Conservation (phyloP, 2,797 vertebrate genomes). For the Buceros bicornis region DNA sequence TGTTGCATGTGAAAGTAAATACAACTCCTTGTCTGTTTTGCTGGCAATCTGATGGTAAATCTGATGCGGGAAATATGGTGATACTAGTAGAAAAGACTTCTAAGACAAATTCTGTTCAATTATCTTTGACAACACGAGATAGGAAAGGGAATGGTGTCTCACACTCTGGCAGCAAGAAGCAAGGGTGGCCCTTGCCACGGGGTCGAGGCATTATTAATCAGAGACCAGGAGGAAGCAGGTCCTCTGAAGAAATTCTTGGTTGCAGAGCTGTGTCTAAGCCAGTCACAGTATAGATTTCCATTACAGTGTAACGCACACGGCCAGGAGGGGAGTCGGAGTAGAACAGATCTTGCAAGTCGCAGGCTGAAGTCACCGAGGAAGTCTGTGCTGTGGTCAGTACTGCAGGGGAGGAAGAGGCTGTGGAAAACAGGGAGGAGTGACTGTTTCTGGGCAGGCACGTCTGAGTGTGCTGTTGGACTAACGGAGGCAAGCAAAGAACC, state of each 20-base stretch:
- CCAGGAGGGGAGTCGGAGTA: not conserved
- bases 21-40: not conserved
- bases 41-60: not conserved
- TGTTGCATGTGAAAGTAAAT: not conserved
- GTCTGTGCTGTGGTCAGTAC: accelerated
- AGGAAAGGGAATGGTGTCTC: not conserved
- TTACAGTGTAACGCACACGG: not conserved
- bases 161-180: not conserved
- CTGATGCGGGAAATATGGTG: not conserved
- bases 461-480: not conserved
- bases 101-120: not conserved
- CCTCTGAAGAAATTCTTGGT: not conserved
- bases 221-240: not conserved
- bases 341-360: not conserved
- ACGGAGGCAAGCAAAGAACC: not conserved
- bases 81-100: not conserved
- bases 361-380: not conserved
- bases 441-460: not conserved
- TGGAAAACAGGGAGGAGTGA: not conserved
- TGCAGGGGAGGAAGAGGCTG: not conserved
- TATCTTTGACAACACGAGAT: not conserved
- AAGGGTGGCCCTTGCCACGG: not conserved
- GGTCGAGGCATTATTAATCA: not conserved
- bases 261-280: not conserved
- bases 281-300: not conserved